Evolutionary conservation across 1,140 invertebrate species (phyloP), one percentile per base, ranked within the genome.

Genomic region (Hylaeus volcanicus): DNA sequence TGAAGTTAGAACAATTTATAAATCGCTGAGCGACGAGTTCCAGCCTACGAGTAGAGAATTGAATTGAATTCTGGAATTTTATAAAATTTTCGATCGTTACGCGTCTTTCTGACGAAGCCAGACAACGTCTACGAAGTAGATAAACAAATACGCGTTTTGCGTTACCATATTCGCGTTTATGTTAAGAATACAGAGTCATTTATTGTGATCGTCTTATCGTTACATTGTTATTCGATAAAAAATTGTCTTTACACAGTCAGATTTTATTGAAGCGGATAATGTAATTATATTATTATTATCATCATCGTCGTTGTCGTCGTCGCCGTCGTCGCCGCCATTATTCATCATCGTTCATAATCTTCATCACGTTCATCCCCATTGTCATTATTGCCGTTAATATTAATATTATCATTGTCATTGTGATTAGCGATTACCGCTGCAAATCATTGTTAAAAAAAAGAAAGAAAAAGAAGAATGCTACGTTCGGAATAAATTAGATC

Each of bases 141-240:
- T 78, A 78, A 61, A 61, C 4, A 66, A 70, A 63, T 41, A 70
- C 41, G 65, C 45, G 39, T 64, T 39, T 26, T 15, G 41, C 37
- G 53, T 3, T 14, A 66, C 39, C 51, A 60, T 37, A 56, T 12
- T 78, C 73, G 66, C 84, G 76, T 74, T 86, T 80, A 77, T 68
- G 69, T 86, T 82, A 75, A 84, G 41, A 65, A 64, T 65, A 86
- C 73, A 70, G 60, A 84, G 68, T 87, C 78, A 75, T 87, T 73
- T 70, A 84, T 75, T 80, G 78, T 80, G 79, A 83, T 74, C 72
- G 65, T 74, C 71, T 72, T 73, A 48, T 79, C 73, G 80, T 85
- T 83, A 74, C 48, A 60, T 60, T 86, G 69, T 83, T 86, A 86
- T 74, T 85, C 70, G 71, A 85, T 85, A 72, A 76, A 81, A 58